A percentile compares a stretch with the other conserved stretches of the same genome.
These are phyloP conservation scores for Pollenia griseotomentosa DNA, from an alignment of 2,888 invertebrate genomes.

Conservation along the genomic window DNA sequence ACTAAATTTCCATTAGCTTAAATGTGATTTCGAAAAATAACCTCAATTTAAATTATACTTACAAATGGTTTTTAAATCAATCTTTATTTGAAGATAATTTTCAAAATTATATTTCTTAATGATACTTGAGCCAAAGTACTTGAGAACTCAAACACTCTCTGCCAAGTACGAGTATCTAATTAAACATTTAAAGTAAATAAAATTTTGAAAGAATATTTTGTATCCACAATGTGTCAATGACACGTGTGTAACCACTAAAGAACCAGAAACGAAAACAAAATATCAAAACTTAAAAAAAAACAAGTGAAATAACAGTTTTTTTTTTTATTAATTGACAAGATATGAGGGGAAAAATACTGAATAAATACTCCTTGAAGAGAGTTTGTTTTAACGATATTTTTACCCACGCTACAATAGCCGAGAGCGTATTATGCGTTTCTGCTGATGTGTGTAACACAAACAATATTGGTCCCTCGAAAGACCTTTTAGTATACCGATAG, in stretches of 20 bases:
- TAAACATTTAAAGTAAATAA: constrained; percentile 28
- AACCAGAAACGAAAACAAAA: not conserved
- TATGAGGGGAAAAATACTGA: not conserved
- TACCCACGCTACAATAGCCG: too few relatives aligned
- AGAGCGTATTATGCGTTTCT: not conserved
- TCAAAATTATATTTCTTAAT: not conserved
- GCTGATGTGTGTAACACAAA: too few relatives aligned
- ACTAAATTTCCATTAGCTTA: not conserved
- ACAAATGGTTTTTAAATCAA: not conserved
- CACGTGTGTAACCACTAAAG: constrained; percentile 46
- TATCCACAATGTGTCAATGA: constrained; percentile 48
- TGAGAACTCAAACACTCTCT: constrained; percentile 6
- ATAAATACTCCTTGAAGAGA: too few relatives aligned
- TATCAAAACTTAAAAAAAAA: not conserved
- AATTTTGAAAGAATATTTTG: constrained; percentile 21
- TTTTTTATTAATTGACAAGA: not conserved
- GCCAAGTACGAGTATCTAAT: constrained; percentile 28
- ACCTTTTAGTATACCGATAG: too few relatives aligned
- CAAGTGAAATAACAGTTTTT: constrained; percentile 5
- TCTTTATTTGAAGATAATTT: not conserved
- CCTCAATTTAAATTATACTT: not conserved
- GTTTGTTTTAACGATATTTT: too few relatives aligned
- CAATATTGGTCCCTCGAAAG: too few relatives aligned
- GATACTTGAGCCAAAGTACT: constrained; percentile 25
- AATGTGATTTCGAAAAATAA: not conserved